Conservation (phyloP, 92 coral and sea anemone species). For the Palythoa caribaeorum region DNA sequence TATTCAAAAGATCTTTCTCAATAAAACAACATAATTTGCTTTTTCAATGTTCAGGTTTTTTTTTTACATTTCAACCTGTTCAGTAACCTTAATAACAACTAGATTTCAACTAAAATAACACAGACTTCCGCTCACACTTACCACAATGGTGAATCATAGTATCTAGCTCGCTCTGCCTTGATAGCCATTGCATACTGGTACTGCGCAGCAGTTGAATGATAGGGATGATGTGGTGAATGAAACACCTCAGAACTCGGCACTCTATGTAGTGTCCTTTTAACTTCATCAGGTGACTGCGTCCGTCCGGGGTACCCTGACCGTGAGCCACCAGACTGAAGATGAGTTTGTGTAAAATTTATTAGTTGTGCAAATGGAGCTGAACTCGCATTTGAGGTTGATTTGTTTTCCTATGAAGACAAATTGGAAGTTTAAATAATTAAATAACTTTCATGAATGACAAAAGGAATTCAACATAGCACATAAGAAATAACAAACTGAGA, state of each 20-base stretch:
- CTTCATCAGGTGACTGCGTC: slow-evolving; percentile 65
- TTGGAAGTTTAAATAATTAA: not conserved
- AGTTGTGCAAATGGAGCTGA: slow-evolving; percentile 89
- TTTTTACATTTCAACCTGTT: no score
- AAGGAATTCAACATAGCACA: no score
- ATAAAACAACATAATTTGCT: no score
- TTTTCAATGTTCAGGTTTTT: no score
- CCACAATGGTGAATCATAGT: slow-evolving; percentile 86
- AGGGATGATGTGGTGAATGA: slow-evolving; percentile 86
- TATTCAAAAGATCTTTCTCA: no score
- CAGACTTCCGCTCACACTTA: slow-evolving; percentile 34
- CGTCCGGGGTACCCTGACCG: slow-evolving; percentile 70
- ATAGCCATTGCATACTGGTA: slow-evolving; percentile 80
- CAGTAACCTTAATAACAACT: no score
- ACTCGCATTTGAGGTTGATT: slow-evolving; percentile 79
- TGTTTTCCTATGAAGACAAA: slow-evolving; percentile 65
- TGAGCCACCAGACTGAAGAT: slow-evolving; percentile 71
- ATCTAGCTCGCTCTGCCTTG: slow-evolving; percentile 73
- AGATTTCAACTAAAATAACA: no score
- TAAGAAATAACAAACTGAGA: not conserved
- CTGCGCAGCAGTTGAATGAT: slow-evolving; percentile 64
- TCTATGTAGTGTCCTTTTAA: slow-evolving; percentile 60
- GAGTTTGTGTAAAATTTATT: slow-evolving; percentile 67
- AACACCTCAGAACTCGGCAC: slow-evolving; percentile 76
- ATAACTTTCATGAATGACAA: not conserved